Percentiles rank a stretch among this genome's conserved stretches.
Evolutionary conservation across 2,113 vertebrate genomes (phyloP).

Genomic region (Gambusia holbrooki): DNA sequence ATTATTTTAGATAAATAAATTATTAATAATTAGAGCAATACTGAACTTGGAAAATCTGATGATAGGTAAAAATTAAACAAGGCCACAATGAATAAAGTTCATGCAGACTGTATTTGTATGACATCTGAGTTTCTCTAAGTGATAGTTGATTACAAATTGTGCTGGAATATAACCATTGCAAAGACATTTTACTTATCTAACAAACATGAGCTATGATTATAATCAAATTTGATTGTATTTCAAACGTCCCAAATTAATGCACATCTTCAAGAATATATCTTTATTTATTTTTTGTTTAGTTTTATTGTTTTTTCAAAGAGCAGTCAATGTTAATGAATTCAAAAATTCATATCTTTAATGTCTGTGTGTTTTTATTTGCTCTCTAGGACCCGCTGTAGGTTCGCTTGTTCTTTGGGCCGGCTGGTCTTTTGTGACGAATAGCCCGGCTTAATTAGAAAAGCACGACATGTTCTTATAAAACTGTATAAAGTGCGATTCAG

Average conservation of each 20-base stretch:
- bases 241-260: too few species aligned
- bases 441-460: neutral
- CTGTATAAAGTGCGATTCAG: too few species aligned
- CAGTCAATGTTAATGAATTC: too few species aligned
- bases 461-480: too few species aligned
- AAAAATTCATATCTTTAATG: too few species aligned
- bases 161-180: neutral
- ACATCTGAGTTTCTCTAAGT: too few species aligned
- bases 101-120: neutral
- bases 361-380: too few species aligned
- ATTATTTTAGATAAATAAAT: neutral
- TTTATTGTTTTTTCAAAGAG: too few species aligned
- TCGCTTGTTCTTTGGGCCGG: neutral
- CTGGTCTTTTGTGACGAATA: neutral
- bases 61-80: neutral
- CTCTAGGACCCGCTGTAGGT: too few species aligned
- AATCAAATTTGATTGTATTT: too few species aligned
- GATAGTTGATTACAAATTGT: neutral
- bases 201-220: neutral
- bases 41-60: neutral
- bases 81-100: neutral
- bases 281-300: too few species aligned
- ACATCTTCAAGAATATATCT: too few species aligned
- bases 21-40: neutral
- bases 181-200: neutral